Evolutionary conservation across 1,140 invertebrate species (phyloP).

Genomic region (Bombyx mandarina): DNA sequence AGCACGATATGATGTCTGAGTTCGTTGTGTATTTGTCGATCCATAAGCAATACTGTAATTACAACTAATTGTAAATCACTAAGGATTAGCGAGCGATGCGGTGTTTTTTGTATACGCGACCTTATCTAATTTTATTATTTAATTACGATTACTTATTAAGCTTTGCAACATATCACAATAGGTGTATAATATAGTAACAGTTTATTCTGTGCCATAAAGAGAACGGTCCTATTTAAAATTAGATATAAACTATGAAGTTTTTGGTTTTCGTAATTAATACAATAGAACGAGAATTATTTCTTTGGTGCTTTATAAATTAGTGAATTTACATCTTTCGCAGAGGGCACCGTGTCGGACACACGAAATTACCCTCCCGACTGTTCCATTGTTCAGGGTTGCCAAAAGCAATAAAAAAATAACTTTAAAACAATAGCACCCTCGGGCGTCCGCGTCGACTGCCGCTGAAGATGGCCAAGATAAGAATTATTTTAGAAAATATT

Average conservation of each 20-base stretch:
- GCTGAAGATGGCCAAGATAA: conserved; percentile 53
- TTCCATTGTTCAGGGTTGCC: conserved; percentile 57
- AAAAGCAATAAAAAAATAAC: conserved; percentile 57
- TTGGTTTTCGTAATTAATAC: no score
- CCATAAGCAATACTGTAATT: conserved; percentile 38
- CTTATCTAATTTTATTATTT: conserved; percentile 63
- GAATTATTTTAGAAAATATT: conserved; percentile 53
- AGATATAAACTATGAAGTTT: no score
- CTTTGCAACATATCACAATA: conserved; percentile 42
- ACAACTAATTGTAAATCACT: conserved; percentile 61
- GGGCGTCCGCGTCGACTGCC: conserved; percentile 43
- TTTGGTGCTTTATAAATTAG: no score
- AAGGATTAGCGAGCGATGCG: conserved; percentile 44
- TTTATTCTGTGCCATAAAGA: conserved; percentile 13
- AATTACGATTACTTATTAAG: conserved; percentile 54
- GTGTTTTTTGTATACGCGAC: conserved; percentile 34
- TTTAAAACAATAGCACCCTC: conserved; percentile 66
- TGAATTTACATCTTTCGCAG: background rate
- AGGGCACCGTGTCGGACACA: conserved; percentile 21
- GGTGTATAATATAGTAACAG: conserved; percentile 20
- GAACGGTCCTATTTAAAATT: background rate
- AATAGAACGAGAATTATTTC: no score
- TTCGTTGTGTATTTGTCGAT: background rate
- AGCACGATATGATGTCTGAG: background rate
- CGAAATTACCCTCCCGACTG: conserved; percentile 37